These are phyloP conservation scores for Leucania comma DNA, from an alignment of 2,888 invertebrate species.

Conservation along the genomic window DNA sequence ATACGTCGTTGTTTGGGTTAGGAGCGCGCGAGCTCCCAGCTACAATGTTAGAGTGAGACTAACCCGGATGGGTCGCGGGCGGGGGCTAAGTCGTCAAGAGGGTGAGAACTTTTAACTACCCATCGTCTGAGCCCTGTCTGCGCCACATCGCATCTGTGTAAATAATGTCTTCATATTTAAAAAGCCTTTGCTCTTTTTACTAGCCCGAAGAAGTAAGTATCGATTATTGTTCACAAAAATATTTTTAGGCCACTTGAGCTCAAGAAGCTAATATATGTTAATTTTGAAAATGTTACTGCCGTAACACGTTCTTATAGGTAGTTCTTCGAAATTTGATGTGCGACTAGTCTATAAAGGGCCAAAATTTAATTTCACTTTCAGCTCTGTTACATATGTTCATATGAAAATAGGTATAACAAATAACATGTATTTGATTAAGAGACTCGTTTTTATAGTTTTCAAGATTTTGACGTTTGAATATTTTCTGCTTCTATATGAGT, in stretches of 20 bases:
- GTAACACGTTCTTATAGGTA: background rate
- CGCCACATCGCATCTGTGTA: background rate
- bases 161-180: background rate
- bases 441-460: no score
- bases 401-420: no score
- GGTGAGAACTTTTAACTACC: constrained; percentile 32
- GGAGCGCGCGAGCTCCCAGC: constrained; percentile 5
- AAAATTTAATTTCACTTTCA: no score
- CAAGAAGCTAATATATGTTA: no score
- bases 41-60: constrained; percentile 9
- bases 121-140: constrained; percentile 37
- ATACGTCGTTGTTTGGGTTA: background rate
- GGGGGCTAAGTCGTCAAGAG: background rate
- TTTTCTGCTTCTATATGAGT: no score
- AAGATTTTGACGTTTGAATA: no score
- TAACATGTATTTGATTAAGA: no score
- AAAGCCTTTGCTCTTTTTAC: background rate
- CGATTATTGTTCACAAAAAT: background rate
- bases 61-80: background rate
- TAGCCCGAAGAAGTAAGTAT: background rate
- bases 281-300: background rate
- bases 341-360: no score
- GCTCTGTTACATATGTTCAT: no score
- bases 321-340: no score
- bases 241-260: background rate